Evolutionary conservation across 2,888 invertebrate genomes (phyloP).

Genomic region (Synanthedon formicaeformis): DNA sequence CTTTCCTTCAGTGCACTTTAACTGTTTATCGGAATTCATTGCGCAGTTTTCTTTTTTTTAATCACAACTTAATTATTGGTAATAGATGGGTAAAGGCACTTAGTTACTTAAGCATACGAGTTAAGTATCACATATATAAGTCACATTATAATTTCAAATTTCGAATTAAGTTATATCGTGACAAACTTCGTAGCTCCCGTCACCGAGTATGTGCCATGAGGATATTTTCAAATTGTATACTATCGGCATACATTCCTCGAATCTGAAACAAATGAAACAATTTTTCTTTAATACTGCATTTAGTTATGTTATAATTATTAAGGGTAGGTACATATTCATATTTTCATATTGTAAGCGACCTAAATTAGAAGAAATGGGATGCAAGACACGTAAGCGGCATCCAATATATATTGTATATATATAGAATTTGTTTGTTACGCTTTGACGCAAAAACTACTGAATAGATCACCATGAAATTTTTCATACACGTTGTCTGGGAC

Average conservation of each 20-base stretch:
- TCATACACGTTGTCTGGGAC: no score
- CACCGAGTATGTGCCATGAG: constrained; percentile 39
- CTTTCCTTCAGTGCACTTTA: constrained; percentile 30
- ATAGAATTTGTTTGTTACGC: no score
- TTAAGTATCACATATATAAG: constrained; percentile 28
- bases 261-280: constrained; percentile 26
- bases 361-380: no score
- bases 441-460: no score
- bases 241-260: constrained; percentile 34
- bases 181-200: constrained; percentile 29
- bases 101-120: constrained; percentile 17
- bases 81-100: constrained; percentile 22
- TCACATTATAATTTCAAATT: constrained; percentile 10
- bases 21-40: constrained; percentile 52
- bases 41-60: constrained; percentile 40
- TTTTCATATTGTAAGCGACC: no score
- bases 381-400: no score
- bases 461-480: no score
- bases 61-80: background rate
- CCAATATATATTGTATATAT: no score
- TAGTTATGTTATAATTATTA: background rate
- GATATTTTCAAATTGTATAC: constrained; percentile 23
- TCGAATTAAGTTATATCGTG: constrained; percentile 40
- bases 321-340: no score
- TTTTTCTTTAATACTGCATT: background rate